Evolutionary conservation across 1,140 invertebrate genomes (phyloP).

Genomic region (Drosophila mojavensis): DNA sequence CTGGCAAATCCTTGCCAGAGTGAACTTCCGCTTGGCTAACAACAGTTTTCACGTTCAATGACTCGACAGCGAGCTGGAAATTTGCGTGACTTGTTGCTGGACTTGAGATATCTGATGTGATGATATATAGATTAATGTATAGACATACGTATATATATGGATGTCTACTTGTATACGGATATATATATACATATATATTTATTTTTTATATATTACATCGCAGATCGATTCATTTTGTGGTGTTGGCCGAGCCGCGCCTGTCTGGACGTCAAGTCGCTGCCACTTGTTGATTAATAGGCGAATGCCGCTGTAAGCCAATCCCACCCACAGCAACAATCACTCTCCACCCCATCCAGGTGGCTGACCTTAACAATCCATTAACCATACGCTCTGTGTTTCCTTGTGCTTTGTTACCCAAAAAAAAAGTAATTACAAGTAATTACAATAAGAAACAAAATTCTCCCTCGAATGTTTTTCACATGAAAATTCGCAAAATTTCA

Average conservation of each 20-base stretch:
- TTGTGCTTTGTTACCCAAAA: slow-evolving; percentile 61
- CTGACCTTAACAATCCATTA: slow-evolving; percentile 57
- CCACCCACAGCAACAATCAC: neutral
- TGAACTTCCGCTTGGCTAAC: slow-evolving; percentile 62
- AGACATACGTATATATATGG: slow-evolving; percentile 19
- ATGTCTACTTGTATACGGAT: neutral
- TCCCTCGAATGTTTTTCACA: slow-evolving; percentile 24
- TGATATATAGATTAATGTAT: slow-evolving; percentile 33
- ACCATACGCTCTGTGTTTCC: slow-evolving; percentile 49
- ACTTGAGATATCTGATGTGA: slow-evolving; percentile 39
- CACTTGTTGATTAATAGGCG: slow-evolving; percentile 75
- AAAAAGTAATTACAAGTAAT: slow-evolving; percentile 21
- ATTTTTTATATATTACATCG: slow-evolving; percentile 32
- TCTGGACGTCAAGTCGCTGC: slow-evolving; percentile 48
- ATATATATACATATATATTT: neutral
- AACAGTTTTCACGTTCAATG: slow-evolving; percentile 67
- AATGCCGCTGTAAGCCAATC: slow-evolving; percentile 17
- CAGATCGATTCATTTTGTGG: slow-evolving; percentile 48
- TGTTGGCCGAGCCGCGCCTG: slow-evolving; percentile 52
- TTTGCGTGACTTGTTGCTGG: slow-evolving; percentile 63
- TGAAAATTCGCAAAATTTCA: slow-evolving; percentile 15
- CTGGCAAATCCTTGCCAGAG: slow-evolving; percentile 57
- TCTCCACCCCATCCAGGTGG: slow-evolving; percentile 32
- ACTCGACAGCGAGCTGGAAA: slow-evolving; percentile 49
- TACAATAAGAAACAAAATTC: slow-evolving; percentile 36